Conservation (phyloP, 2,113 vertebrate species). For the Camelus bactrianus region DNA sequence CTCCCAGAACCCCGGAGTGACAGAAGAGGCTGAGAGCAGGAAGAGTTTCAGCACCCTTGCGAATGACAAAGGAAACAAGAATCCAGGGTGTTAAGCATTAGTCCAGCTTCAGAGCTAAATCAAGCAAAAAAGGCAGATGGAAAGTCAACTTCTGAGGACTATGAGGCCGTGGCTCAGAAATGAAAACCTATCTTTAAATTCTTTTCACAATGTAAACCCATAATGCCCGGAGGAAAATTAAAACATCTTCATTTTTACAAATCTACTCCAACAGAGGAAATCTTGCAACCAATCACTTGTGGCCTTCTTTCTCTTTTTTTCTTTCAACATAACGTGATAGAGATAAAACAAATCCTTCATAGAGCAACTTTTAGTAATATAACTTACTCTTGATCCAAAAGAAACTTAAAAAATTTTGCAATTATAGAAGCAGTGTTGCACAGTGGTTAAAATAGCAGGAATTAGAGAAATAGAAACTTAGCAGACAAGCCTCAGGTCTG, state of each 20-base stretch:
- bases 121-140: not conserved
- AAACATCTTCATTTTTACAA: not conserved
- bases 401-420: not conserved
- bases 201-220: not conserved
- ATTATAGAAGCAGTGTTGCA: not conserved
- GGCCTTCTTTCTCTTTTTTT: not conserved
- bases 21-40: not conserved
- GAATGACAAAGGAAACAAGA: not conserved
- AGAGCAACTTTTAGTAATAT: not conserved
- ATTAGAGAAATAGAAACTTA: not conserved
- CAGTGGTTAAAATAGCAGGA: not conserved
- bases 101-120: not conserved
- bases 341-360: not conserved
- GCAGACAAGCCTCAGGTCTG: not conserved
- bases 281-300: not conserved
- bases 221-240: not conserved
- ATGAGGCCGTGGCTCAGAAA: not conserved
- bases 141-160: not conserved
- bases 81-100: not conserved
- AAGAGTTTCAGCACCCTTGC: not conserved
- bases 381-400: not conserved
- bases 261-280: not conserved
- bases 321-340: not conserved
- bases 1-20: not conserved
- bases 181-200: not conserved